Conservation (phyloP, 2,888 invertebrate species). For the Oxyteleia sp. region DNA sequence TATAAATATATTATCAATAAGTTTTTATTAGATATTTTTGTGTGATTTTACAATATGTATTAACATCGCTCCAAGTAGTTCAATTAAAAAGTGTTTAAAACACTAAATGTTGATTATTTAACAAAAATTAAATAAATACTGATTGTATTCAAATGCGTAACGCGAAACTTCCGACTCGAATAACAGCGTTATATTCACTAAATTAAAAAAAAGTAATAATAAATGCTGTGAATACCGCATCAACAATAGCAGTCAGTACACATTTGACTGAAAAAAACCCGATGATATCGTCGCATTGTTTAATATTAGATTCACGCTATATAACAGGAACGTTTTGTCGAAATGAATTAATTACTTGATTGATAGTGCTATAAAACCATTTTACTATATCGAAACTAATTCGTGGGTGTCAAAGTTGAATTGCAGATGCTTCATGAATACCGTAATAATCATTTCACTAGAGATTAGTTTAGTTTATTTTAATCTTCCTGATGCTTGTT, state of each 20-base stretch:
- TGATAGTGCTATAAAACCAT: background rate
- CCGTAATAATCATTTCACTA: background rate
- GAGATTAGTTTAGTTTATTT: background rate
- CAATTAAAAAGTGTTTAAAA: too few relatives aligned
- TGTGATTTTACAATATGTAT: too few relatives aligned
- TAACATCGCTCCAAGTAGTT: too few relatives aligned
- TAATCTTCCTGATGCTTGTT: background rate
- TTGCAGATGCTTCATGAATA: background rate
- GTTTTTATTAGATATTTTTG: too few relatives aligned
- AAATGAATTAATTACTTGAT: conserved; percentile 46
- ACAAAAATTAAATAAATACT: background rate
- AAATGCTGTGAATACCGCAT: background rate
- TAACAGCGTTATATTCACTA: background rate
- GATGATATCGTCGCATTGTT: conserved; percentile 2
- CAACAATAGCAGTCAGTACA: background rate
- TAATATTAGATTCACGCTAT: conserved; percentile 12
- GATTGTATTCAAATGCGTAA: background rate
- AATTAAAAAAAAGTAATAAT: background rate
- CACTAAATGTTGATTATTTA: too few relatives aligned
- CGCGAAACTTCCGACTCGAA: background rate
- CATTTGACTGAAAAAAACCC: background rate
- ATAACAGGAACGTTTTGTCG: conserved; percentile 13
- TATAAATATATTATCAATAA: too few relatives aligned
- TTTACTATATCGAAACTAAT: background rate
- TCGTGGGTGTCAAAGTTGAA: background rate